phyloP scores from a whole-genome alignment of 2,888 invertebrate genomes.

The Halictus quadricinctus region DNA sequence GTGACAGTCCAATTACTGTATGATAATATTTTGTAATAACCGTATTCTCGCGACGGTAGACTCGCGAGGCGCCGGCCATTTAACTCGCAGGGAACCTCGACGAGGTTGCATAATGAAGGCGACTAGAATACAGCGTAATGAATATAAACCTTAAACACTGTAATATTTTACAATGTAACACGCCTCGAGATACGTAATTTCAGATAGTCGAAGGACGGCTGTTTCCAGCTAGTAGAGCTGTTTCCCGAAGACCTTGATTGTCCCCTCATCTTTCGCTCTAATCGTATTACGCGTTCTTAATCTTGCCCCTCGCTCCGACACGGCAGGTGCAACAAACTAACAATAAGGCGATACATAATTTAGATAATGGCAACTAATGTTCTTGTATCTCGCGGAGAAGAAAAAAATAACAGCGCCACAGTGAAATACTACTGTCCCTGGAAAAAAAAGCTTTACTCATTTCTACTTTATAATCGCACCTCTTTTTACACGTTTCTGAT shows the following conservation, averaged over 20 bases:
- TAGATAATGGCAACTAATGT: slow-evolving; percentile 18
- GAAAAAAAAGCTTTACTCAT: not conserved
- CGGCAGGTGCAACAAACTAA: slow-evolving; percentile 17
- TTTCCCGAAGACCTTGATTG: slow-evolving; percentile 44
- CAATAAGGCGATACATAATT: slow-evolving; percentile 29
- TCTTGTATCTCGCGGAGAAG: not conserved
- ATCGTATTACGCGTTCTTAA: slow-evolving; percentile 28
- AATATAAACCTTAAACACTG: slow-evolving; percentile 1
- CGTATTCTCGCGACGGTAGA: not conserved
- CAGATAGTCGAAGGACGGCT: not conserved
- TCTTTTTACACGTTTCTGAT: not conserved
- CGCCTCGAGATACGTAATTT: slow-evolving; percentile 26
- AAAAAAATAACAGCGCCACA: not conserved
- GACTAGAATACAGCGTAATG: slow-evolving; percentile 24
- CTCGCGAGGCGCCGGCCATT: not conserved
- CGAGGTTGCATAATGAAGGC: slow-evolving; percentile 37
- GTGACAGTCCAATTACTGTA: slow-evolving; percentile 42
- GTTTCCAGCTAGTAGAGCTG: not conserved
- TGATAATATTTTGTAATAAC: slow-evolving; percentile 36
- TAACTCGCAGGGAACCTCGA: slow-evolving; percentile 17
- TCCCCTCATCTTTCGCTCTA: slow-evolving; percentile 33
- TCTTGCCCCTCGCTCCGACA: not conserved
- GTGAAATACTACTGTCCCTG: not conserved
- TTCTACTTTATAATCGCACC: not conserved
- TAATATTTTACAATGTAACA: slow-evolving; percentile 37